Evolutionary conservation across 2,888 invertebrate species (phyloP).

Genomic region (Chrysolina haemoptera): DNA sequence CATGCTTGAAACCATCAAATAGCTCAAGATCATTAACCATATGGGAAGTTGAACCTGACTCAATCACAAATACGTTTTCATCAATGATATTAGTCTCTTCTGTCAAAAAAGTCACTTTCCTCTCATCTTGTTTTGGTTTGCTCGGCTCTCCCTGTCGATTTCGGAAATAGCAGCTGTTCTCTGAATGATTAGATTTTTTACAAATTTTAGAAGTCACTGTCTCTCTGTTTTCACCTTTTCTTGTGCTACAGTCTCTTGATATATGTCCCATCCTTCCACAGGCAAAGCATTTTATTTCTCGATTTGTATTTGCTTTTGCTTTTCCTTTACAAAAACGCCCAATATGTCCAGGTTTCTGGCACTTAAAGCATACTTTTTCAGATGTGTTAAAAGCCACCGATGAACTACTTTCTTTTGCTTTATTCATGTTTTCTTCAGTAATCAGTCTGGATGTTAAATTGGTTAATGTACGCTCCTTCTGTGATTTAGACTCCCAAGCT

Average conservation of each 20-base stretch:
- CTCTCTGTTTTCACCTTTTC: conserved; percentile 8
- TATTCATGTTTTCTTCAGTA: no score
- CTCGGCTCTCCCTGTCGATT: conserved; percentile 4
- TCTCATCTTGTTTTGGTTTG: conserved; percentile 18
- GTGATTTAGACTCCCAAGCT: conserved; percentile 38
- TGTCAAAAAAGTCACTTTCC: conserved; percentile 30
- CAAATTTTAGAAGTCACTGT: not conserved
- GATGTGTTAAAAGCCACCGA: no score
- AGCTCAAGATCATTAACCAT: conserved; percentile 33
- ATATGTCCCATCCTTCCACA: conserved; percentile 28
- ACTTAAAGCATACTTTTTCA: no score
- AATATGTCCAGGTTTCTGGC: no score
- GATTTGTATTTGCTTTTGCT: no score
- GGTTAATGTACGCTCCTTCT: conserved; percentile 31
- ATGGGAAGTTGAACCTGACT: conserved; percentile 37
- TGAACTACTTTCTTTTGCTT: no score
- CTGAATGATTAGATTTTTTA: not conserved
- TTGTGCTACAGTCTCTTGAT: conserved; percentile 3
- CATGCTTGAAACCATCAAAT: conserved; percentile 20
- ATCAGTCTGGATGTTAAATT: conserved; percentile 45
- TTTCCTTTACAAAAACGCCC: no score
- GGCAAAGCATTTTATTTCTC: no score
- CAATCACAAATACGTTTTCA: no score
- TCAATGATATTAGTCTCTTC: conserved; percentile 4
- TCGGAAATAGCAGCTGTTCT: not conserved